phyloP scores from a whole-genome alignment of 2,888 invertebrate genomes.

The Orthosia incerta region DNA sequence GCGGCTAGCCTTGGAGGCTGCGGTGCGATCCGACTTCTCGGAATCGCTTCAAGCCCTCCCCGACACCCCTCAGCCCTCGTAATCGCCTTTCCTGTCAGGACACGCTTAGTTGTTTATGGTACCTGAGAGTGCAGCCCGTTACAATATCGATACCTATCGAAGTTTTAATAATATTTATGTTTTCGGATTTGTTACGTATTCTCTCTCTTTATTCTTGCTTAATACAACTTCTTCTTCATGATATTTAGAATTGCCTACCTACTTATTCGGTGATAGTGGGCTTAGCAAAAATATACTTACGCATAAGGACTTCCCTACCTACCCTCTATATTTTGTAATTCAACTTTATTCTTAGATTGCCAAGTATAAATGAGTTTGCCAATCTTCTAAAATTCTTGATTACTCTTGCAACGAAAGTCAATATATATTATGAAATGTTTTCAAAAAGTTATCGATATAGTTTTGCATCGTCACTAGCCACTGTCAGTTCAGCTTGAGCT shows the following conservation, averaged over 20 bases:
- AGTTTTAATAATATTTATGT: constrained; percentile 17
- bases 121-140: constrained; percentile 60
- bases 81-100: constrained; percentile 79
- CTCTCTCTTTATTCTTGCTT: background rate
- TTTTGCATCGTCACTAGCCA: constrained; percentile 78
- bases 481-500: constrained; percentile 78
- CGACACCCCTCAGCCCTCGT: constrained; percentile 73
- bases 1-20: constrained; percentile 84
- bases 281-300: background rate
- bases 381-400: background rate
- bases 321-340: background rate
- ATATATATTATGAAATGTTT: constrained; percentile 30
- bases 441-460: constrained; percentile 78
- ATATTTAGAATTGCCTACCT: background rate
- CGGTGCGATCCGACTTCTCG: constrained; percentile 82
- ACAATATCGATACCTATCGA: constrained; percentile 61
- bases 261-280: background rate
- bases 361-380: background rate
- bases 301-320: background rate
- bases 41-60: constrained; percentile 79
- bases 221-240: background rate
- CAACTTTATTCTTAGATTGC: background rate
- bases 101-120: constrained; percentile 70
- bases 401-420: background rate
- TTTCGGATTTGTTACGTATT: background rate